phyloP scores from a whole-genome alignment of 2,888 invertebrate genomes.

The Eudemis profundana region DNA sequence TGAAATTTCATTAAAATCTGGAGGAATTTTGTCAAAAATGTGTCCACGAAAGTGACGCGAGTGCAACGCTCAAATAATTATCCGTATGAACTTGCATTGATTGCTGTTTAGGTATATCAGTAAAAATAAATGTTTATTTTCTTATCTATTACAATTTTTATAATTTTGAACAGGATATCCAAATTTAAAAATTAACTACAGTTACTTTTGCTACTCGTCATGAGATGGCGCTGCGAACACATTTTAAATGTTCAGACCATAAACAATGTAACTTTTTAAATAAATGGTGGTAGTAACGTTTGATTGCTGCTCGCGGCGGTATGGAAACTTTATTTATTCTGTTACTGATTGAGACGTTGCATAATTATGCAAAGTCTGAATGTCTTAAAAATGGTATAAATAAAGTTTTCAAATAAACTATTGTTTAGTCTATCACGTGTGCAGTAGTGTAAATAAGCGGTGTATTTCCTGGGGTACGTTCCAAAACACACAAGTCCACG shows the following conservation, averaged over 20 bases:
- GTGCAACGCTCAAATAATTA: too few relatives aligned
- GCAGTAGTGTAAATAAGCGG: conserved; percentile 12
- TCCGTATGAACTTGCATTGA: too few relatives aligned
- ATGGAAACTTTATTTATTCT: background rate
- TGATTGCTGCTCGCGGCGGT: too few relatives aligned
- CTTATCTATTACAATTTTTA: too few relatives aligned
- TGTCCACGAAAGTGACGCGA: too few relatives aligned
- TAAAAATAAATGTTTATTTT: background rate
- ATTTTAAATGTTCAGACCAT: background rate
- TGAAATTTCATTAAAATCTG: too few relatives aligned
- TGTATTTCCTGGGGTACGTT: conserved; percentile 15
- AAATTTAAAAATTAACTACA: too few relatives aligned
- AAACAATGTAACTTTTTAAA: background rate
- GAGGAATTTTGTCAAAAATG: too few relatives aligned
- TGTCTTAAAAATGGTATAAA: background rate
- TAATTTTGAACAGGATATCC: too few relatives aligned
- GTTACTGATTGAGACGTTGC: background rate
- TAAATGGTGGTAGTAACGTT: background rate
- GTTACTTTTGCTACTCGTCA: conserved; percentile 12
- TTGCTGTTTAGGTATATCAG: too few relatives aligned
- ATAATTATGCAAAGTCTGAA: conserved; percentile 15
- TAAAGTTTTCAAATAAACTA: conserved; percentile 9
- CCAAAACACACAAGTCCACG: conserved; percentile 2
- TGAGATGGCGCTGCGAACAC: conserved; percentile 19
- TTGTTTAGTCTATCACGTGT: conserved; percentile 27